A percentile compares a stretch with the other conserved stretches of the same genome.
Conservation (phyloP, 2,113 vertebrate species). For the Tringa solitaria region DNA sequence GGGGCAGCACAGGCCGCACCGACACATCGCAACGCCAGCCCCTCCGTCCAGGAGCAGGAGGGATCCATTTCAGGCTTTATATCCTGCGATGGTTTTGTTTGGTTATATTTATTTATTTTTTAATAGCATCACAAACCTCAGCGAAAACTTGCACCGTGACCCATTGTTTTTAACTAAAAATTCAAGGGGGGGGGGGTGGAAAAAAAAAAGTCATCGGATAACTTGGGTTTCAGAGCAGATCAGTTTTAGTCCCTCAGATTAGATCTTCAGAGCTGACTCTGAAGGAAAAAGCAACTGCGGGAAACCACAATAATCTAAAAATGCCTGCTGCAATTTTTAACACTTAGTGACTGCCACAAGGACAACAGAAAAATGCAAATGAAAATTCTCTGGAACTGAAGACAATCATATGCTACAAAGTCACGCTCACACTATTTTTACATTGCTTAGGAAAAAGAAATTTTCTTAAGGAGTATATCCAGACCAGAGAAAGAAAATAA, state of each 20-base stretch:
- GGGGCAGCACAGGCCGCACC: background rate
- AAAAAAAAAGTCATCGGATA: background rate
- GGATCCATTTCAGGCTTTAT: background rate
- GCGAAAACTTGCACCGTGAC: background rate
- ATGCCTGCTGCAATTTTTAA: conserved; percentile 28
- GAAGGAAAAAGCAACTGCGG: conserved; percentile 35
- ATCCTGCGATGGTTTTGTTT: rapidly evolving
- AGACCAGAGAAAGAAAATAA: background rate
- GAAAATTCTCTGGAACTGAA: conserved; percentile 9
- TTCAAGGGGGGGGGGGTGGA: too few relatives aligned
- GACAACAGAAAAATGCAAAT: conserved; percentile 39
- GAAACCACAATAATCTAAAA: conserved; percentile 50
- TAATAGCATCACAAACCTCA: too few relatives aligned
- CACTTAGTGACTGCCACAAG: conserved; percentile 45
- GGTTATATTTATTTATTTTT: background rate
- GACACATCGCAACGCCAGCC: rapidly evolving
- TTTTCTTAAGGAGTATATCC: background rate
- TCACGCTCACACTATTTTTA: conserved; percentile 24
- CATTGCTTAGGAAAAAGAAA: background rate
- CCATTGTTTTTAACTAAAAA: background rate
- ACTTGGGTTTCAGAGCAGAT: background rate
- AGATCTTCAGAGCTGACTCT: background rate
- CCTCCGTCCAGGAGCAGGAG: rapidly evolving
- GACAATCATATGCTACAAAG: conserved; percentile 48
- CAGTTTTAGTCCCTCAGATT: background rate